A percentile compares a stretch with the other conserved stretches of the same genome.
phyloP scores from a whole-genome alignment of 2,888 invertebrate genomes.

The Elysia crispata region DNA sequence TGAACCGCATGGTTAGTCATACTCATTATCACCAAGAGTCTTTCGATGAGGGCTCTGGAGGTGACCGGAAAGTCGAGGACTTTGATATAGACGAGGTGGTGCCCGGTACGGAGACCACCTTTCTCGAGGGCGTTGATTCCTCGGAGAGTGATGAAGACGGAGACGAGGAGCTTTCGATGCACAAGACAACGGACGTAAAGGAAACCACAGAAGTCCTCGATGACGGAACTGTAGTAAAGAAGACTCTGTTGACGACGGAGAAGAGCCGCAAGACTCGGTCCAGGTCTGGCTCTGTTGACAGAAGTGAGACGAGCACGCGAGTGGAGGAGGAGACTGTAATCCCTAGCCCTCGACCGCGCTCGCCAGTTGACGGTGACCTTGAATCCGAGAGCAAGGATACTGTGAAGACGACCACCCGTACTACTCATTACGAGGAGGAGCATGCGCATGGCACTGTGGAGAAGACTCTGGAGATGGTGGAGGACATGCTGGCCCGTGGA shows the following conservation, averaged over 20 bases:
- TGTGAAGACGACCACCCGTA: slow-evolving; percentile 54
- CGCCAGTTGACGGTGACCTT: slow-evolving; percentile 49
- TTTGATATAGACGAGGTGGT: slow-evolving; percentile 69
- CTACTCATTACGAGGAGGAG: slow-evolving; percentile 55
- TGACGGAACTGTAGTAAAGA: slow-evolving; percentile 55
- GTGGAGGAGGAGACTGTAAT: slow-evolving; percentile 43
- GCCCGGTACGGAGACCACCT: slow-evolving; percentile 69
- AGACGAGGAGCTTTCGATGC: slow-evolving; percentile 56
- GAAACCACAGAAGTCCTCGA: slow-evolving; percentile 54
- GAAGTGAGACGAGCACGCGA: slow-evolving; percentile 14
- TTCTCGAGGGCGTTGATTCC: slow-evolving; percentile 52
- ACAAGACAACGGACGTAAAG: slow-evolving; percentile 56
- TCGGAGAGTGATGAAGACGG: slow-evolving; percentile 49
- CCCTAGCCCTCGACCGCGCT: slow-evolving; percentile 57
- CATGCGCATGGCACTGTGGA: slow-evolving; percentile 53
- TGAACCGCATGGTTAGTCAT: slow-evolving; percentile 70
- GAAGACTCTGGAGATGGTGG: slow-evolving; percentile 48
- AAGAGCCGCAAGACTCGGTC: slow-evolving; percentile 57
- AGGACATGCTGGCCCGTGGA: slow-evolving; percentile 49
- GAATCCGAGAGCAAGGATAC: slow-evolving; percentile 26
- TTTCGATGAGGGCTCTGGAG: slow-evolving; percentile 55
- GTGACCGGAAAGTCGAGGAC: slow-evolving; percentile 56
- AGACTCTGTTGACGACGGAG: slow-evolving; percentile 56
- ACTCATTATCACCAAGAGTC: slow-evolving; percentile 65
- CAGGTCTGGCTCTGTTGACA: slow-evolving; percentile 60